A percentile compares a stretch with the other conserved stretches of the same genome.
These are phyloP conservation scores for Rotaria magnacalcarata DNA, from an alignment of 2,888 invertebrate species.

Conservation along the genomic window DNA sequence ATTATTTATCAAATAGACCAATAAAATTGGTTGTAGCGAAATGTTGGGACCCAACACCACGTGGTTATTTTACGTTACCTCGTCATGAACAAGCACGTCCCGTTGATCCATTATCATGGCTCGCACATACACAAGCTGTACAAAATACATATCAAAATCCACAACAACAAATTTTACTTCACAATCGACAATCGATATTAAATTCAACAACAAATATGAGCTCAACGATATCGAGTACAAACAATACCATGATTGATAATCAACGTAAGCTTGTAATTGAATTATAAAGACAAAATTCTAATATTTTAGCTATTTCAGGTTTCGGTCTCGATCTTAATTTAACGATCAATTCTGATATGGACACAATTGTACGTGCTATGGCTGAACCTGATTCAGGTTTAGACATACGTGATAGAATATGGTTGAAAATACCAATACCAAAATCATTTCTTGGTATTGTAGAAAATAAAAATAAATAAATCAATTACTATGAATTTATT, in stretches of 20 bases:
- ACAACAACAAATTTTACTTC: conserved; percentile 20
- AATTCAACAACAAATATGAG: conserved; percentile 43
- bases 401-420: conserved; percentile 93
- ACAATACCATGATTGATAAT: conserved; percentile 29
- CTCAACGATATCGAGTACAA: conserved; percentile 41
- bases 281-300: too few relatives aligned
- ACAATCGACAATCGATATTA: neutral
- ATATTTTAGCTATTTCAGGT: neutral
- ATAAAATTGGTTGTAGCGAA: conserved; percentile 98
- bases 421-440: conserved; percentile 97
- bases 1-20: conserved; percentile 62
- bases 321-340: conserved; percentile 61
- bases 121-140: conserved; percentile 92
- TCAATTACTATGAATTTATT: neutral
- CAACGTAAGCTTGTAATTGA: neutral
- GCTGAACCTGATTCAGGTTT: conserved; percentile 88
- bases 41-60: conserved; percentile 97
- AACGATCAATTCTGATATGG: conserved; percentile 77
- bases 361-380: conserved; percentile 86
- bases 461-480: too few relatives aligned
- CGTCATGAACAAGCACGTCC: conserved; percentile 91
- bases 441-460: conserved; percentile 77
- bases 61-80: conserved; percentile 89
- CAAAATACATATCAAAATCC: conserved; percentile 27
- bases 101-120: conserved; percentile 98